Evolutionary conservation across 2,113 vertebrate genomes (phyloP).

Genomic region (Sinocyclocheilus anshuiensis): DNA sequence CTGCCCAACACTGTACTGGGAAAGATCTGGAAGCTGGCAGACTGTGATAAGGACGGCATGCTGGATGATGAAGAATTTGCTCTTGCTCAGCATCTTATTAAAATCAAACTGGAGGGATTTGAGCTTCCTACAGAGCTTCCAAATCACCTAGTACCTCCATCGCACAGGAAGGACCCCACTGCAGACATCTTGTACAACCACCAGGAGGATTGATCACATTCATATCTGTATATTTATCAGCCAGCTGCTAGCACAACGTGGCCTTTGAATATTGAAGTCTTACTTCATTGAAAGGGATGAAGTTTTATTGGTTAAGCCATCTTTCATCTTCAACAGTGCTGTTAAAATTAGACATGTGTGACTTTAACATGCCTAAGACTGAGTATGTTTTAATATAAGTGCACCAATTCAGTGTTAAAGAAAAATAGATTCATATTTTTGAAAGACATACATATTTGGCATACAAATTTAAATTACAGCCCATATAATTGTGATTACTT

Average conservation of each 20-base stretch:
- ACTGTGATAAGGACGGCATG: slow-evolving; percentile 93
- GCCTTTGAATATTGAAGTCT: slow-evolving; percentile 15
- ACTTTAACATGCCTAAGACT: not conserved
- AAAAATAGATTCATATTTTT: not conserved
- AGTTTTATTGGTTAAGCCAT: not conserved
- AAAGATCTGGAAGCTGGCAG: slow-evolving; percentile 97
- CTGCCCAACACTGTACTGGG: slow-evolving; percentile 94
- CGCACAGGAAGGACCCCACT: slow-evolving; percentile 85
- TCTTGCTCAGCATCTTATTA: slow-evolving; percentile 94
- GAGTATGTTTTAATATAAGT: not conserved
- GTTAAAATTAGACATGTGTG: not conserved
- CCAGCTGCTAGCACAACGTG: slow-evolving; percentile 9
- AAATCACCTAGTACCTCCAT: slow-evolving; percentile 87
- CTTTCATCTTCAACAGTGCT: not conserved
- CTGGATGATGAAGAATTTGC: slow-evolving; percentile 97
- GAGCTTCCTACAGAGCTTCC: slow-evolving; percentile 88
- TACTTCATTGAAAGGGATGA: not conserved
- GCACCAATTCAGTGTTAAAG: not conserved
- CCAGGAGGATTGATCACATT: slow-evolving; percentile 63
- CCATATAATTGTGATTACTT: not conserved
- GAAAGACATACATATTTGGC: not conserved
- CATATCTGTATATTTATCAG: slow-evolving; percentile 17
- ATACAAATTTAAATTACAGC: not conserved
- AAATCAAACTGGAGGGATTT: slow-evolving; percentile 92
- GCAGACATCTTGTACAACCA: slow-evolving; percentile 72